phyloP scores from a whole-genome alignment of 2,888 invertebrate species.

The Ethmia dodecea region DNA sequence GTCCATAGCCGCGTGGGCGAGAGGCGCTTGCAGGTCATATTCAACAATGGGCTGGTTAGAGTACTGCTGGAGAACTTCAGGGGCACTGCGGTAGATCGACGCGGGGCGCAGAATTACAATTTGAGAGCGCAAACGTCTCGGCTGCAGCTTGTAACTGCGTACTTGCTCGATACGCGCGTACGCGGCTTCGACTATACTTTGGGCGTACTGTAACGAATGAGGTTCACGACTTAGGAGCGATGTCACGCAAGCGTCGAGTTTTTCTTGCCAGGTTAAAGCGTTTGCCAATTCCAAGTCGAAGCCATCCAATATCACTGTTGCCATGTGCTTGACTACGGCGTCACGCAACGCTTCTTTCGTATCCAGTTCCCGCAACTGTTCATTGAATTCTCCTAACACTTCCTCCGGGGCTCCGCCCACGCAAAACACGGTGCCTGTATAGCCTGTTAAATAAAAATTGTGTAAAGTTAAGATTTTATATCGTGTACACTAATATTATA shows the following conservation, averaged over 20 bases:
- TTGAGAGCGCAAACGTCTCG: conserved; percentile 27
- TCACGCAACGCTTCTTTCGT: conserved; percentile 35
- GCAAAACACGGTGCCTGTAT: conserved; percentile 45
- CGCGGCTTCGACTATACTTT: conserved; percentile 32
- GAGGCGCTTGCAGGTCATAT: conserved; percentile 30
- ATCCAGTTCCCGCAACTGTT: conserved; percentile 25
- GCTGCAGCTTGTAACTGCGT: conserved; percentile 17
- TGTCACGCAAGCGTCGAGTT: conserved; percentile 31
- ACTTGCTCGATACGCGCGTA: conserved; percentile 27
- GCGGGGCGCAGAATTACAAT: conserved; percentile 28
- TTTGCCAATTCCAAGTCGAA: conserved; percentile 19
- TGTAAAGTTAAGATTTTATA: no score
- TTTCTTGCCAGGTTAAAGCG: conserved; percentile 25
- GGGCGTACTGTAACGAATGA: conserved; percentile 44
- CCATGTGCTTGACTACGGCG: conserved; percentile 40
- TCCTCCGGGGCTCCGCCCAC: conserved; percentile 42
- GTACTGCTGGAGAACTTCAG: conserved; percentile 18
- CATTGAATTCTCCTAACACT: conserved; percentile 25
- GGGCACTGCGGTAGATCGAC: not conserved
- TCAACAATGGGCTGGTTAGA: conserved; percentile 26
- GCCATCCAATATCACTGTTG: conserved; percentile 27
- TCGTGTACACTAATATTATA: no score
- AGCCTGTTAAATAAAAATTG: conserved; percentile 31
- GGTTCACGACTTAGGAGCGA: conserved; percentile 34
- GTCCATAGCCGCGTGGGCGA: conserved; percentile 28